phyloP scores from a whole-genome alignment of 2,797 vertebrate species.

The Acanthornis magna region DNA sequence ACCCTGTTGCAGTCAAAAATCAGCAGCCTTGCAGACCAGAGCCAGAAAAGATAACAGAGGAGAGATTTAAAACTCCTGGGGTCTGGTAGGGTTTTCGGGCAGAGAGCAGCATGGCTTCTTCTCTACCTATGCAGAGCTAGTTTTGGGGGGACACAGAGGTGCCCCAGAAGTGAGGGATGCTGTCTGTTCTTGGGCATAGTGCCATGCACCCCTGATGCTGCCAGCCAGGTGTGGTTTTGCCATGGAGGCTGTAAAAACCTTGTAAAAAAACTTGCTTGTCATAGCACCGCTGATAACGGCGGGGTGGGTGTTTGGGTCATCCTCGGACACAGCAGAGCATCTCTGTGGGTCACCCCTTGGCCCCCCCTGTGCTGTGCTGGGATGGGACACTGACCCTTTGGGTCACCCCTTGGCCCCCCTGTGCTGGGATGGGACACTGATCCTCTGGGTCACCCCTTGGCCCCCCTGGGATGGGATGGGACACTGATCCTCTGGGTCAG shows the following conservation, averaged over 20 bases:
- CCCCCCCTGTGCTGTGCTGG: neutral
- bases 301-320: neutral
- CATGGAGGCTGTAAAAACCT: neutral
- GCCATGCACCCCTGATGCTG: fast-evolving
- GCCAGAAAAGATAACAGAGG: neutral
- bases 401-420: fast-evolving
- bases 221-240: neutral
- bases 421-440: neutral
- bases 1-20: neutral
- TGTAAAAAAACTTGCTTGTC: neutral
- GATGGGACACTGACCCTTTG: neutral
- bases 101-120: neutral
- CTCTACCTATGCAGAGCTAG: neutral
- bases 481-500: neutral
- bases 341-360: neutral
- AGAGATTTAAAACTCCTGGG: neutral
- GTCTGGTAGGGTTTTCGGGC: neutral
- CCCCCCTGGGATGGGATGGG: neutral
- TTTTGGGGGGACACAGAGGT: neutral
- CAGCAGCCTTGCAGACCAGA: neutral
- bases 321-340: neutral
- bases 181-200: neutral
- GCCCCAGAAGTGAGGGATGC: neutral
- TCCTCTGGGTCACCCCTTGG: neutral
- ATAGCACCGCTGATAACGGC: fast-evolving